phyloP scores from a whole-genome alignment of 2,888 invertebrate species.

The Pterostichus niger region DNA sequence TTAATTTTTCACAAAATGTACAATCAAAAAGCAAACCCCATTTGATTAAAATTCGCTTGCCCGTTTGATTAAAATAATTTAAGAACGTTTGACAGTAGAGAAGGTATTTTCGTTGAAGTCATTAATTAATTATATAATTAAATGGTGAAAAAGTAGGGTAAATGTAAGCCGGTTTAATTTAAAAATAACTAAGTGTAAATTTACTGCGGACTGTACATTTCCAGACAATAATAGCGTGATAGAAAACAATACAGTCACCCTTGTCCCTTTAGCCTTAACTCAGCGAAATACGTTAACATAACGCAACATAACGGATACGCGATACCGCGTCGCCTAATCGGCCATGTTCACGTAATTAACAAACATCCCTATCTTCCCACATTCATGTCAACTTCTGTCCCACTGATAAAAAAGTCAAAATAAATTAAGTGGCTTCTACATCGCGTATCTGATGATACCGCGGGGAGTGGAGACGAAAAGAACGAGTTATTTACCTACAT shows the following conservation, averaged over 20 bases:
- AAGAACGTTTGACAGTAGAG: no score
- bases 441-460: no score
- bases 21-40: no score
- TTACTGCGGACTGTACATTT: slow-evolving; percentile 16
- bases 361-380: slow-evolving; percentile 29
- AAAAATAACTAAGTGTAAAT: no score
- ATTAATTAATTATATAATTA: no score
- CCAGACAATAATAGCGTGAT: slow-evolving; percentile 55
- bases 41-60: no score
- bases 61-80: no score
- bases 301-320: neutral
- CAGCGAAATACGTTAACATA: slow-evolving; percentile 12
- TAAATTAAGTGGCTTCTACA: slow-evolving; percentile 5
- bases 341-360: slow-evolving; percentile 44
- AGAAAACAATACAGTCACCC: slow-evolving; percentile 58
- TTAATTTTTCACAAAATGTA: no score
- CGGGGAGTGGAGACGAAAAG: no score
- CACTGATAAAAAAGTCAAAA: slow-evolving; percentile 41
- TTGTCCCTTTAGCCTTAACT: slow-evolving; percentile 41
- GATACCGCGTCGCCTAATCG: slow-evolving; percentile 7
- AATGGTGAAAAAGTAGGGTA: no score
- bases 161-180: no score
- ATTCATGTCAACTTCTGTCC: slow-evolving; percentile 22
- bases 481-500: neutral
- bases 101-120: no score